phyloP scores from a whole-genome alignment of 2,888 invertebrate species.

The Callyntrura guangdongensis region DNA sequence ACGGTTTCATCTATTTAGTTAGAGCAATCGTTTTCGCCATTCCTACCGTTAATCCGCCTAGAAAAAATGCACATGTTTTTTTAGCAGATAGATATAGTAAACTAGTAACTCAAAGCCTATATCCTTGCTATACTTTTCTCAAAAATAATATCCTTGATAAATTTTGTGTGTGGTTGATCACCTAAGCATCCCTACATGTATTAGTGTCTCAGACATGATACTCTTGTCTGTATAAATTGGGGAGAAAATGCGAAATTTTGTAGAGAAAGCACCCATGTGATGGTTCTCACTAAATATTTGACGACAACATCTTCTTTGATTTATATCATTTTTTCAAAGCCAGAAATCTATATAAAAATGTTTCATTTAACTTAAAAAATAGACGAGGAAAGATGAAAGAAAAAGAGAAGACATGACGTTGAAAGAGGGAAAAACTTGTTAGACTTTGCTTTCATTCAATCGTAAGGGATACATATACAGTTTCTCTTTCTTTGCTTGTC shows the following conservation, averaged over 20 bases:
- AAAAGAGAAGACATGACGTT: neutral
- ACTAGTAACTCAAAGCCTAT: no score
- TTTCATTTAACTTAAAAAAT: neutral
- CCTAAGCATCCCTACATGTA: no score
- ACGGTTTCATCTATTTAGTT: constrained; percentile 19
- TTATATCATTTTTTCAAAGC: neutral
- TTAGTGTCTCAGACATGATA: no score
- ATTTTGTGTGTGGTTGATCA: no score
- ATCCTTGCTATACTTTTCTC: no score
- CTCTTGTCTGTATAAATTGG: constrained; percentile 13
- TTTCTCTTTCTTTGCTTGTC: neutral
- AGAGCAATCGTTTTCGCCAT: constrained; percentile 3
- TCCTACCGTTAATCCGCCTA: neutral
- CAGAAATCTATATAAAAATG: neutral
- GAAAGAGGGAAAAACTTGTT: constrained; percentile 18
- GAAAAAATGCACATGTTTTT: no score
- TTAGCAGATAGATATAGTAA: no score
- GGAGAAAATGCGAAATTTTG: constrained; percentile 26
- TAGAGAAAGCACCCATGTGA: neutral
- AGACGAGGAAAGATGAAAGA: neutral
- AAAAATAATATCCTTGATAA: no score
- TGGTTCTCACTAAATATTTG: no score
- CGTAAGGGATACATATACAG: no score
- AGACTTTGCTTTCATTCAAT: constrained; percentile 11
- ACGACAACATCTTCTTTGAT: constrained; percentile 21